Percentiles rank a stretch among this genome's conserved stretches.
These are phyloP conservation scores for Calephelis virginiensis DNA, from an alignment of 1,140 invertebrate genomes.

Conservation along the genomic window DNA sequence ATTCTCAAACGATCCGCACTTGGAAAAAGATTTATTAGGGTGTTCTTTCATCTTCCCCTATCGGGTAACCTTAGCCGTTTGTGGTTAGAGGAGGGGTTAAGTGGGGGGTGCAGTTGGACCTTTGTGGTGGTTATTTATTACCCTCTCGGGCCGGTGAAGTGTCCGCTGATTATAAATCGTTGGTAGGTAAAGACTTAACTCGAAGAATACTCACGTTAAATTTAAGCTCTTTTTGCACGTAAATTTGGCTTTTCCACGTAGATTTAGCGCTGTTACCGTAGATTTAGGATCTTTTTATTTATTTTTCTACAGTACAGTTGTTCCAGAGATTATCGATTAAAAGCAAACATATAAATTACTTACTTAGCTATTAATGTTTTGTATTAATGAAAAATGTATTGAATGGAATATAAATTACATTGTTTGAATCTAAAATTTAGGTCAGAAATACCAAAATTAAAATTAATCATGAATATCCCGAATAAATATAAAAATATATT, in stretches of 20 bases:
- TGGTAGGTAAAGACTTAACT: slow-evolving; percentile 22
- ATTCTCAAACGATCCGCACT: slow-evolving; percentile 73
- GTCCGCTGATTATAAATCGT: slow-evolving; percentile 68
- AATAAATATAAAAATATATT: too few species aligned
- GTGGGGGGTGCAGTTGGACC: slow-evolving; percentile 33
- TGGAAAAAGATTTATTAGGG: slow-evolving; percentile 76
- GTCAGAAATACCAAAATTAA: too few species aligned
- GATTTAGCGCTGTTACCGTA: too few species aligned
- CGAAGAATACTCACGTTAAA: slow-evolving; percentile 16
- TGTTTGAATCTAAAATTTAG: too few species aligned
- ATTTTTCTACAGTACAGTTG: too few species aligned
- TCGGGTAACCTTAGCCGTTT: slow-evolving; percentile 69
- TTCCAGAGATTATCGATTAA: too few species aligned
- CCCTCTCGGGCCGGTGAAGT: slow-evolving; percentile 69
- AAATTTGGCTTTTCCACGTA: neutral
- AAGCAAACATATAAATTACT: too few species aligned
- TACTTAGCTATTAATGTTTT: too few species aligned
- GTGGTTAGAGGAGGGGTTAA: slow-evolving; percentile 35
- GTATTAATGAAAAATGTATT: too few species aligned
- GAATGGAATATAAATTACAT: too few species aligned
- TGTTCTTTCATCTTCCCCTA: slow-evolving; percentile 72
- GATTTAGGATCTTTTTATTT: too few species aligned
- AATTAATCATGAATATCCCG: too few species aligned
- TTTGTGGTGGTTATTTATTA: slow-evolving; percentile 66
- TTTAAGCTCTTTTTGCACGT: neutral